Base-by-base conservation (phyloP, 2,888 invertebrate species). In the Pomacea canaliculata region DNA sequence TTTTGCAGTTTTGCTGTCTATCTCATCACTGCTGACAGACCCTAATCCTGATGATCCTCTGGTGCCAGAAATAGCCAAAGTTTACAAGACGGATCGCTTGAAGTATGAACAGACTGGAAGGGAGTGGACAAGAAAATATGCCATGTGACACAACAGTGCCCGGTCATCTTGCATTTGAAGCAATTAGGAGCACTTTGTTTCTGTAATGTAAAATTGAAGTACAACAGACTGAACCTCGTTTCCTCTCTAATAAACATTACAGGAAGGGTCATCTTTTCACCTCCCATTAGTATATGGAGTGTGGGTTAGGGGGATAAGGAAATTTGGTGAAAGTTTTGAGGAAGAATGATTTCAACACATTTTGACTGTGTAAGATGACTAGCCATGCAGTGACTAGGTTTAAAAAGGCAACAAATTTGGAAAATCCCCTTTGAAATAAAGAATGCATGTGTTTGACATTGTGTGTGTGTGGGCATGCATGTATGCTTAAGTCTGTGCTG, bases 81-180 rank as follows among this genome's bases (percentile, higher is more conserved):
- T 99, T 95, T 99, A 98, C 94, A 99, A 99, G 95, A 98, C 98
- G 89, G 99, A 99, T 94, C 95, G 97, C 94, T 96, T 97, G 94
- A 97, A 98, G 94, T 98, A 99, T 94, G 97, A 98, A 94, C 97
- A 97, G 94, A 94, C 97, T 94, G 99, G 99, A 92, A 95, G 97
- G 92, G 99, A 99, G 94, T 99, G 99, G 99, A 98, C 98, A 93
- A 95, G 97, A 94, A 98, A 99, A 94, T 99, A 99, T 94, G 98
- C 99, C 94, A 98, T 98, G 98, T 81, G 81, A 83, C 51, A 56
- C 63, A 59, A 66, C 27, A 8, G 27, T 73, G 51, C 71, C 71
- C 71, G 48, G 27, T 46, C 63, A 18, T 23, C 23, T 37, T 71
- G 63, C 27, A 56, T 10, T 13, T 19, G 16, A n/a, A 71, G 71